phyloP scores from a whole-genome alignment of 2,888 invertebrate species.

The Synergus laeviventris region DNA sequence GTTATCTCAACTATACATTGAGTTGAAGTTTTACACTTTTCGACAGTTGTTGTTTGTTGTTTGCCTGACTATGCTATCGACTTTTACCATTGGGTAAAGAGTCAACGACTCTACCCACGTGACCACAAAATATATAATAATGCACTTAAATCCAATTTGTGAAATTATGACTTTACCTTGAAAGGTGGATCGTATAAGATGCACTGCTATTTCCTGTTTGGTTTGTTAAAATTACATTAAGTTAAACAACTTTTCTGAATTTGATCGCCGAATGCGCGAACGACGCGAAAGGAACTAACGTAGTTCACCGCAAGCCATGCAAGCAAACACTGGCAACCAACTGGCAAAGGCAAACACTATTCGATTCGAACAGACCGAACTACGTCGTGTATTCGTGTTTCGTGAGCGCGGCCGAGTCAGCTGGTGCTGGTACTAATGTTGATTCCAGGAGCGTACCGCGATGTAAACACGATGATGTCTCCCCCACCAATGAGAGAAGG shows the following conservation, averaged over 20 bases:
- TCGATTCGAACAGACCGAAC: too few species aligned
- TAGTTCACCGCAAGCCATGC: constrained; percentile 44
- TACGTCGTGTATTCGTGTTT: too few species aligned
- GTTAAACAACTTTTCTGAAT: not conserved
- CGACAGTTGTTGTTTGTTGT: not conserved
- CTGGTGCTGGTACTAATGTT: constrained; percentile 67
- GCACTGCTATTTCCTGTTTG: not conserved
- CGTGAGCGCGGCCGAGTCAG: constrained; percentile 52
- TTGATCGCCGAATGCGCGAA: not conserved
- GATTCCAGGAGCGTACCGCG: constrained; percentile 17
- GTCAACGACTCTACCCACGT: constrained; percentile 52
- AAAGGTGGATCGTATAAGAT: not conserved
- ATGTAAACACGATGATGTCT: too few species aligned
- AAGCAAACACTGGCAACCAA: constrained; percentile 44
- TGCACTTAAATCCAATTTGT: not conserved
- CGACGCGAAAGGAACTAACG: constrained; percentile 11
- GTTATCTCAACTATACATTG: not conserved
- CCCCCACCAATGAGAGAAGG: not conserved
- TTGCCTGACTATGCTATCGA: not conserved
- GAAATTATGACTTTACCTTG: constrained; percentile 8
- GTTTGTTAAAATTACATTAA: not conserved
- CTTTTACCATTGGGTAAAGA: constrained; percentile 16
- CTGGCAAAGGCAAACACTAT: not conserved
- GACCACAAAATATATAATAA: constrained; percentile 43
- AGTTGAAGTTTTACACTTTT: not conserved